Conservation (phyloP, 2,113 vertebrate genomes). For the Pica pica region DNA sequence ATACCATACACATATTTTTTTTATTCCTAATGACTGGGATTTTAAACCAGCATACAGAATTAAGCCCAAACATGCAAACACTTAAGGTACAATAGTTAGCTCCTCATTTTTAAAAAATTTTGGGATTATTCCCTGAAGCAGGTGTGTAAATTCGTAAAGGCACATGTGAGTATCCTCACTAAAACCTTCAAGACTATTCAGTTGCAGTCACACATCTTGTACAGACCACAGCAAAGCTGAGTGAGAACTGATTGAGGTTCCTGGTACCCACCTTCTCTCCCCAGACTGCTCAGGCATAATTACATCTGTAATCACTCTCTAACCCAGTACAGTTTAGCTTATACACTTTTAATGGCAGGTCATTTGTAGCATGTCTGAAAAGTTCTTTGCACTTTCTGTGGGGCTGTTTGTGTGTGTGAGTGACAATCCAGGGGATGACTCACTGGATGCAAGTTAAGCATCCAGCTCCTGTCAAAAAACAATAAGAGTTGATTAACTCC, state of each 20-base stretch:
- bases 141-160: background rate
- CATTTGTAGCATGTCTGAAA: background rate
- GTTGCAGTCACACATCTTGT: background rate
- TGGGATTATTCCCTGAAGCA: background rate
- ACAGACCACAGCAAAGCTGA: background rate
- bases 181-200: background rate
- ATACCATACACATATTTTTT: background rate
- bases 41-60: background rate
- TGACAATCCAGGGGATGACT: background rate
- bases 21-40: background rate
- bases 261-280: background rate
- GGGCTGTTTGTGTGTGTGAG: background rate
- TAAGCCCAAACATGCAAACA: background rate
- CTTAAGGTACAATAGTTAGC: background rate
- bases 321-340: background rate
- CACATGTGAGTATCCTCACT: background rate
- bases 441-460: background rate
- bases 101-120: background rate
- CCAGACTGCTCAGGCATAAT: background rate
- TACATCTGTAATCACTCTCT: background rate
- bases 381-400: background rate
- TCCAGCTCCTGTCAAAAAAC: background rate
- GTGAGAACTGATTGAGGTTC: background rate
- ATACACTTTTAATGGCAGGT: background rate
- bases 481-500: slow-evolving; percentile 26